phyloP scores from a whole-genome alignment of 2,797 vertebrate genomes.

The Lithobates pipiens region DNA sequence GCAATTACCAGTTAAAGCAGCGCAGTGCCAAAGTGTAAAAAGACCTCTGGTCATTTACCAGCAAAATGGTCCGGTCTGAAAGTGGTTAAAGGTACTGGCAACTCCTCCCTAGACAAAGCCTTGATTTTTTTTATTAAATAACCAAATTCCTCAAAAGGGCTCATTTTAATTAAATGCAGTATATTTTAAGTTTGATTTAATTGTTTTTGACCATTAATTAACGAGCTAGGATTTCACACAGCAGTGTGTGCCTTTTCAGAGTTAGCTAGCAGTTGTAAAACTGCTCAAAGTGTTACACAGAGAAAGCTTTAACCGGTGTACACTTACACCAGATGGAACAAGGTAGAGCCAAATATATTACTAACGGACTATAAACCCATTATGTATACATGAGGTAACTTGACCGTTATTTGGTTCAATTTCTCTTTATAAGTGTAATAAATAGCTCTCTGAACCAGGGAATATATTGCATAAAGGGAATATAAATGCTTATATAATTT shows the following conservation, averaged over 20 bases:
- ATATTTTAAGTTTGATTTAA: neutral
- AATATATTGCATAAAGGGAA: constrained; percentile 60
- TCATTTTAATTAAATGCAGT: constrained; percentile 15
- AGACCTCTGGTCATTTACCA: too few relatives aligned
- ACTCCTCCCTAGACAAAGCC: neutral
- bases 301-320: constrained; percentile 71
- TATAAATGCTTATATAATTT: constrained; percentile 58
- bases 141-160: neutral
- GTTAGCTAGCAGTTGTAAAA: constrained; percentile 35
- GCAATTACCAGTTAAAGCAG: too few relatives aligned
- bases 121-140: neutral
- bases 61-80: too few relatives aligned
- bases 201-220: constrained; percentile 27
- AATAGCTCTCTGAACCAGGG: constrained; percentile 72
- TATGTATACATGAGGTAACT: constrained; percentile 71
- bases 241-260: constrained; percentile 11
- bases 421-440: constrained; percentile 72
- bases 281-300: constrained; percentile 12
- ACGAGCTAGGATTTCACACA: constrained; percentile 13
- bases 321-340: constrained; percentile 72
- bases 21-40: too few relatives aligned
- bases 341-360: constrained; percentile 72
- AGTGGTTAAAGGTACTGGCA: neutral
- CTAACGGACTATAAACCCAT: constrained; percentile 77
- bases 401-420: constrained; percentile 69